Percentiles rank a stretch among this genome's conserved stretches.
phyloP scores from a whole-genome alignment of 1,140 invertebrate species.

The Rhynchophorus ferrugineus region DNA sequence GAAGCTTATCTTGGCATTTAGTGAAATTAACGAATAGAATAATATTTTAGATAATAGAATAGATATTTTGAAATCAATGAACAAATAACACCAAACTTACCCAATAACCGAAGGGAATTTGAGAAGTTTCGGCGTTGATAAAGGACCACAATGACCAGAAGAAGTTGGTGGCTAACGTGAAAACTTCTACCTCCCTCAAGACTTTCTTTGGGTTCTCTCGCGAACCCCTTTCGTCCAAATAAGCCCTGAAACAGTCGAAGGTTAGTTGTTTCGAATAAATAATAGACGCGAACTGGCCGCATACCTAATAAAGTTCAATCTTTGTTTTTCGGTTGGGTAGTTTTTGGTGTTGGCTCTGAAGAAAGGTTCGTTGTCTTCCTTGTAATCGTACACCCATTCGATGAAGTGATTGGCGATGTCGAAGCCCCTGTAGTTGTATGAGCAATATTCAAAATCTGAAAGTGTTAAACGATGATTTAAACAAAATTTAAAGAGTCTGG shows the following conservation, averaged over 20 bases:
- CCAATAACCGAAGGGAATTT: slow-evolving; percentile 93
- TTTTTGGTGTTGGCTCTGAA: slow-evolving; percentile 60
- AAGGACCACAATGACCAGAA: slow-evolving; percentile 90
- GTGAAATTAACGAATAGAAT: no score
- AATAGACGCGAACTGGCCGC: background rate
- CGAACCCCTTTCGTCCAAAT: slow-evolving; percentile 32
- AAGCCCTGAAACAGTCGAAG: slow-evolving; percentile 26
- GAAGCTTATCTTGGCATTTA: no score
- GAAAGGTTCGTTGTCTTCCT: slow-evolving; percentile 65
- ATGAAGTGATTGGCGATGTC: slow-evolving; percentile 95
- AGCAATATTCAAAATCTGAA: slow-evolving; percentile 89
- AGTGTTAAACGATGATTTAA: slow-evolving; percentile 13
- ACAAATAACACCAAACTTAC: no score
- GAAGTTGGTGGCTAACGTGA: slow-evolving; percentile 82
- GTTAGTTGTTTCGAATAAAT: background rate
- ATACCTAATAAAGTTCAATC: slow-evolving; percentile 44
- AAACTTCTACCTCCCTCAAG: slow-evolving; percentile 70
- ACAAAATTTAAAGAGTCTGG: no score
- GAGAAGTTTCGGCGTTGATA: slow-evolving; percentile 76
- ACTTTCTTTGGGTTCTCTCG: slow-evolving; percentile 54
- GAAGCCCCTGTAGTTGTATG: slow-evolving; percentile 89
- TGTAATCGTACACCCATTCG: slow-evolving; percentile 93
- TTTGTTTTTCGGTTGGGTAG: slow-evolving; percentile 70
- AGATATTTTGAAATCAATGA: no score
- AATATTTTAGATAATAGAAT: no score